Conservation (phyloP, 2,797 vertebrate species). For the Liasis olivaceus region DNA sequence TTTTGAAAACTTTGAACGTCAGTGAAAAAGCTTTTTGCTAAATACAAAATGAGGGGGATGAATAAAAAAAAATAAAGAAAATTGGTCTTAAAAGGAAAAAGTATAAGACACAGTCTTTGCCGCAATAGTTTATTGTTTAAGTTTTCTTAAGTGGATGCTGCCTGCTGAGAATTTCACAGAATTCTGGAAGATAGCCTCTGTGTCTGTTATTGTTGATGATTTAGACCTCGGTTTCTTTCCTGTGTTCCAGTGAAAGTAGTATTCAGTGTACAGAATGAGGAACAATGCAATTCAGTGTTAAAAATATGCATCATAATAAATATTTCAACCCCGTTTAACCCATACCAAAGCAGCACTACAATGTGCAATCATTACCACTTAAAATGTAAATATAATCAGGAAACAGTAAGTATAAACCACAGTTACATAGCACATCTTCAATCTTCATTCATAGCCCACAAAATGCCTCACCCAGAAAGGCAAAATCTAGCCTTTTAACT, state of each 20-base stretch:
- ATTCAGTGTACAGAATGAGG: background rate
- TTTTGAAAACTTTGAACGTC: background rate
- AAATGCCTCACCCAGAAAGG: background rate
- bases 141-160: background rate
- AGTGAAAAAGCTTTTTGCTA: background rate
- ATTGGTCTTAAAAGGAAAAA: background rate
- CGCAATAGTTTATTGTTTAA: background rate
- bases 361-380: background rate
- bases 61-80: background rate
- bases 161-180: background rate
- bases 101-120: background rate
- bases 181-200: background rate
- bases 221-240: background rate
- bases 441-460: background rate
- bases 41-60: background rate
- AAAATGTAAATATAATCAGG: background rate
- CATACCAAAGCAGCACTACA: background rate
- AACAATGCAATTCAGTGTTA: background rate
- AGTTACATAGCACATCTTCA: background rate
- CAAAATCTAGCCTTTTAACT: background rate
- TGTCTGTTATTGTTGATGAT: background rate
- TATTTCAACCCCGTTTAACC: background rate
- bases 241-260: background rate
- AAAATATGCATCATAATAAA: background rate
- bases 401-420: background rate